Conservation (phyloP, 35 echinoderm and acorn worm genomes). For the Diadema setosum region DNA sequence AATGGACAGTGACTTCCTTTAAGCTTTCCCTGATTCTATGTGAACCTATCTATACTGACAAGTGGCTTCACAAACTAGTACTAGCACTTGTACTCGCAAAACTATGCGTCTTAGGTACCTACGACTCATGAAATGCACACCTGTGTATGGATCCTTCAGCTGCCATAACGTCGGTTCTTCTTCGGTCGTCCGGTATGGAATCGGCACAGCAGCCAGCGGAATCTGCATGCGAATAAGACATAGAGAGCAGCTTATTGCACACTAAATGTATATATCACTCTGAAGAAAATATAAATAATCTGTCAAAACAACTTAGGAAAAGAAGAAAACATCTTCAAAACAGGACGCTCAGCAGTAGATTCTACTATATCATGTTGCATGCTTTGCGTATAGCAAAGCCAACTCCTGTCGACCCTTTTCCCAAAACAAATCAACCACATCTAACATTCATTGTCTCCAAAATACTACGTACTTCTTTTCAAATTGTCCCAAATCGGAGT, state of each 20-base stretch:
- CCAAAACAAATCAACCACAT: no score
- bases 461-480: no score
- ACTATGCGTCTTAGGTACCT: background rate
- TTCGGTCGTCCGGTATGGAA: constrained; percentile 36
- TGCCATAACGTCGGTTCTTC: constrained; percentile 19
- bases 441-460: no score
- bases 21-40: background rate
- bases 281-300: no score
- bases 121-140: background rate
- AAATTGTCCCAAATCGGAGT: no score
- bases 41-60: background rate
- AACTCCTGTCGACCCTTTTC: no score
- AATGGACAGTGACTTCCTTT: background rate
- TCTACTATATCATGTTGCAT: no score
- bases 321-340: no score
- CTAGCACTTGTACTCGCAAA: background rate
- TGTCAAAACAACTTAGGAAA: no score
- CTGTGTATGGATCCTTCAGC: constrained; percentile 43
- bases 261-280: no score
- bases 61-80: background rate
- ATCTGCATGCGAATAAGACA: background rate
- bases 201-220: constrained; percentile 48
- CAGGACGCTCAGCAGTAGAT: no score
- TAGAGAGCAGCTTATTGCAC: background rate
- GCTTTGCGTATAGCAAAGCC: no score